Percentiles rank a stretch among this genome's conserved stretches.
These are phyloP conservation scores for Heteromyza rotundicornis DNA, from an alignment of 2,888 invertebrate genomes.

Conservation along the genomic window DNA sequence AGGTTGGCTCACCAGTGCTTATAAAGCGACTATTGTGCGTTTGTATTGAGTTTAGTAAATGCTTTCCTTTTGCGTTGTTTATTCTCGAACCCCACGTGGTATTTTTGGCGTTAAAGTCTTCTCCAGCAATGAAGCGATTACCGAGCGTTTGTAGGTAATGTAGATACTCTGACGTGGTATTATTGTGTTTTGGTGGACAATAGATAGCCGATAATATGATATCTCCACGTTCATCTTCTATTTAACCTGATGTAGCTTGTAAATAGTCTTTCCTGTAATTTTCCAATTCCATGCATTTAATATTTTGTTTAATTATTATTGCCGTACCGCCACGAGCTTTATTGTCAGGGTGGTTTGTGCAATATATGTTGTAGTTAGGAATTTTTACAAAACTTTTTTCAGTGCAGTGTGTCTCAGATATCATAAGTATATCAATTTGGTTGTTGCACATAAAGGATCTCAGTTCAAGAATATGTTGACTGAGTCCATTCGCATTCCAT, in stretches of 20 bases:
- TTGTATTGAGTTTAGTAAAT: slow-evolving; percentile 3
- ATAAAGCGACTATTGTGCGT: background rate
- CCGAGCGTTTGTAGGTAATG: too few relatives aligned
- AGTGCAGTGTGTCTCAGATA: slow-evolving; percentile 3
- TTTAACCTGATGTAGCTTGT: slow-evolving; percentile 6
- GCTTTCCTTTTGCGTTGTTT: background rate
- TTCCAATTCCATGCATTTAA: slow-evolving; percentile 8
- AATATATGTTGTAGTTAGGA: slow-evolving; percentile 8
- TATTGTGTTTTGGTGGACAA: slow-evolving; percentile 12
- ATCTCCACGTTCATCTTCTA: slow-evolving; percentile 3
- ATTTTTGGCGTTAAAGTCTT: background rate
- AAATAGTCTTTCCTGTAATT: slow-evolving; percentile 7
- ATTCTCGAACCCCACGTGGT: slow-evolving; percentile 5
- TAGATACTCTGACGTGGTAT: too few relatives aligned
- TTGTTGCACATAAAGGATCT: background rate
- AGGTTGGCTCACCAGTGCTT: background rate
- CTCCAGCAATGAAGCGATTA: too few relatives aligned
- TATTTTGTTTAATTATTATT: slow-evolving; percentile 6
- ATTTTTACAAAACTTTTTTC: slow-evolving; percentile 7
- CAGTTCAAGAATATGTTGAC: slow-evolving; percentile 3
- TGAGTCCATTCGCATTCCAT: slow-evolving; percentile 15
- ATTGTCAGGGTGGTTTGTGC: slow-evolving; percentile 11
- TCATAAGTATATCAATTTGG: background rate
- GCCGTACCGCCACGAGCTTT: slow-evolving; percentile 11
- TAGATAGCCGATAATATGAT: slow-evolving; percentile 9